Conservation (phyloP, 2,888 invertebrate genomes). For the Dicyrtoma fusca region DNA sequence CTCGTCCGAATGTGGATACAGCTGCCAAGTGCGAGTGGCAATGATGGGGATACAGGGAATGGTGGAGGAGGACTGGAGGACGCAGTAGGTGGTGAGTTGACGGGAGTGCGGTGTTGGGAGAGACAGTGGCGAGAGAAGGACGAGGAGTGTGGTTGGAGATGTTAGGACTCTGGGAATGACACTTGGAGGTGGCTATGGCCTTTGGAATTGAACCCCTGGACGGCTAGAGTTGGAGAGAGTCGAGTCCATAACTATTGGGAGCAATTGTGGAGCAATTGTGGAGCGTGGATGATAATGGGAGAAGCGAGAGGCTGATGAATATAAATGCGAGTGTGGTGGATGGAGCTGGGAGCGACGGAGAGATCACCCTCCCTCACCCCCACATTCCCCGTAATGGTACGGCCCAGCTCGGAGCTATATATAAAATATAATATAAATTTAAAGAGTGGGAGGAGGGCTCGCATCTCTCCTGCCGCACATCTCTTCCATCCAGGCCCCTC, state of each 20-base stretch:
- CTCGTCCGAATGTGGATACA: no score
- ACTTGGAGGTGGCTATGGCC: constrained; percentile 39
- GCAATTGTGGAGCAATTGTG: no score
- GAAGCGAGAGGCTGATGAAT: constrained; percentile 50
- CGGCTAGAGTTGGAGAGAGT: no score
- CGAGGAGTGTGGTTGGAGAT: constrained; percentile 8
- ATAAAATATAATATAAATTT: constrained; percentile 49
- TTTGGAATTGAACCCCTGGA: neutral
- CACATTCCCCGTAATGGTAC: constrained; percentile 40
- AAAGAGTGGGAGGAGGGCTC: constrained; percentile 36
- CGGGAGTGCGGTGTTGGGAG: neutral
- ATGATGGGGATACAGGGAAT: neutral
- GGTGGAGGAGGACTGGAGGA: neutral
- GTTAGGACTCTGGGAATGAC: constrained; percentile 42
- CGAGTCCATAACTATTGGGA: no score
- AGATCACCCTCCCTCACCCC: constrained; percentile 29
- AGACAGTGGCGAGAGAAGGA: neutral
- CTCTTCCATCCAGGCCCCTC: neutral
- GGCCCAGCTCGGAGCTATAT: constrained; percentile 41
- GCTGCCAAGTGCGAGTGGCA: no score
- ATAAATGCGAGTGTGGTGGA: constrained; percentile 40
- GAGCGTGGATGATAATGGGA: constrained; percentile 45
- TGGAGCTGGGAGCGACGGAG: constrained; percentile 2
- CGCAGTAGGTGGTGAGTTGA: neutral
- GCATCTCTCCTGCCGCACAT: constrained; percentile 4